Conservation (phyloP, 2,888 invertebrate genomes). For the Synanthedon formicaeformis region DNA sequence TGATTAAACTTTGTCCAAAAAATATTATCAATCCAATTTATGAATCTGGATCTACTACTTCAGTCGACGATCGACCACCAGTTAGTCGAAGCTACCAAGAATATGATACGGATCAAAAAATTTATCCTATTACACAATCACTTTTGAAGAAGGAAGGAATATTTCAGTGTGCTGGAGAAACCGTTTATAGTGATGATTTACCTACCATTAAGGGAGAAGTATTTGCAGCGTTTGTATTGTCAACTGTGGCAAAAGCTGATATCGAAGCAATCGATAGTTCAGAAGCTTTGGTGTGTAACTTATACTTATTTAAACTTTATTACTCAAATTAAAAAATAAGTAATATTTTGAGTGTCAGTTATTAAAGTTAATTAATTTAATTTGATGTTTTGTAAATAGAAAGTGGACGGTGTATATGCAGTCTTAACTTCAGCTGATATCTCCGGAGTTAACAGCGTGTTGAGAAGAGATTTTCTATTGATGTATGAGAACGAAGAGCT, state of each 20-base stretch:
- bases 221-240: conserved; percentile 73
- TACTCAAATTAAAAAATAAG: not conserved
- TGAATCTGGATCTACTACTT: conserved; percentile 48
- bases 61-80: conserved; percentile 24
- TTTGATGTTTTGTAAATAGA: conserved; percentile 41
- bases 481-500: conserved; percentile 36
- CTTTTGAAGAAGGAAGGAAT: conserved; percentile 42
- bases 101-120: conserved; percentile 23
- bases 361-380: not conserved
- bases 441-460: conserved; percentile 74
- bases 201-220: conserved; percentile 71
- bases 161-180: conserved; percentile 75
- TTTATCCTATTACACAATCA: conserved; percentile 31
- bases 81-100: conserved; percentile 33
- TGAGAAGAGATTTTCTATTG: conserved; percentile 19
- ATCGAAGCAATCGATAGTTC: conserved; percentile 71
- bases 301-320: not conserved
- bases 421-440: conserved; percentile 74
- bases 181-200: conserved; percentile 74
- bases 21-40: conserved; percentile 44
- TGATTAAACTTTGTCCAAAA: conserved; percentile 59
- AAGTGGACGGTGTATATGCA: conserved; percentile 71
- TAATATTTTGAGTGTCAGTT: no score
- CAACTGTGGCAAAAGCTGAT: conserved; percentile 65
- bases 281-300: conserved; percentile 69